Evolutionary conservation across 1,140 invertebrate species (phyloP), one percentile per base, ranked within the genome.

Genomic region (Amphibalanus amphitrite): DNA sequence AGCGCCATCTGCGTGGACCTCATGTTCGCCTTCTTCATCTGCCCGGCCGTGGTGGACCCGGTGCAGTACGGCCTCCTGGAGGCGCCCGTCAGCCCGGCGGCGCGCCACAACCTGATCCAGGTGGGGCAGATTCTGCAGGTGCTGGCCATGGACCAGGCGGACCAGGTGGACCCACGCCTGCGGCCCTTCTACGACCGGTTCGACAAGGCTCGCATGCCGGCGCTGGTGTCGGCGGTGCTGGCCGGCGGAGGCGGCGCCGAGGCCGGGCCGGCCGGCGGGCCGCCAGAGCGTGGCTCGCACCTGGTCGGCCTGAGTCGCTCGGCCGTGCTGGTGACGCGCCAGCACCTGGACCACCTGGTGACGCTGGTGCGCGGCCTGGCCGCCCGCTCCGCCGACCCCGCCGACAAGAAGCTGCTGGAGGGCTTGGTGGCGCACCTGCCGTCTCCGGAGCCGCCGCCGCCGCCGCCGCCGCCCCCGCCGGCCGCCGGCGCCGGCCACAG

Each of bases 21-120:
- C 28, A 88, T 98, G 20, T 93, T 98, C 79, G 91, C 90, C 1
- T 86, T 92, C 76, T 97, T 97, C 75, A 92, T 98, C 72, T 98
- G 95, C 78, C 93, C 94, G 15, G 95, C 94, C 0, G 93, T 98
- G 68, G 90, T 95, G 30, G 93, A 97, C 82, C 95, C 96, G 0
- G 95, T 98, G 81, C 89, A 92, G 0, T 90, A 94, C 80, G 95
- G 94, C n/a, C 92, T 98, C 69, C 92, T 91, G 0, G 95, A 97
- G 78, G 89, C 90, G 0, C 91, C 92, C n/a, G 91, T 98, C 40
- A 93, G 90, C 71, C 87, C 92, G 74, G 87, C 95, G 47, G 92
- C 92, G 8, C 82, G 93, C 29, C 94, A 93, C 79, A 97, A 97
- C 84, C 83, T 97, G 6, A 94, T 95, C 78, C 93, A 95, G 65